These are phyloP conservation scores for Zingel zingel DNA, from an alignment of 2,113 vertebrate species.

Conservation along the genomic window DNA sequence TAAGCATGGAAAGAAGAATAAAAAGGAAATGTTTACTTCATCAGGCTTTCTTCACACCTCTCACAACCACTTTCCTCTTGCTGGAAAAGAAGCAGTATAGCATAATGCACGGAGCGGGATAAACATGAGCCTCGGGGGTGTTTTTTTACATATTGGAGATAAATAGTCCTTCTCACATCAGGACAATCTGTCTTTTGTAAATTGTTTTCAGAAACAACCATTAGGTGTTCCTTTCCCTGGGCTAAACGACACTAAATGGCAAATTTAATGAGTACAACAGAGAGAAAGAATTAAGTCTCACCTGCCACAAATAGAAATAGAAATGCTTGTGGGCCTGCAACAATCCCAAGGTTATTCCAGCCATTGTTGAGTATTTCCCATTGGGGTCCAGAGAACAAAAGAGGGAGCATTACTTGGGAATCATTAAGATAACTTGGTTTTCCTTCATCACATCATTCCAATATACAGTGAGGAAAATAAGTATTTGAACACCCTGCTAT, in stretches of 20 bases:
- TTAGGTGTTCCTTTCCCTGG: slow-evolving; percentile 29
- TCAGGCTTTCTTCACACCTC: slow-evolving; percentile 38
- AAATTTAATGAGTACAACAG: slow-evolving; percentile 40
- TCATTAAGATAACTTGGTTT: background rate
- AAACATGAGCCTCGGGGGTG: slow-evolving; percentile 44
- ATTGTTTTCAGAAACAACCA: slow-evolving; percentile 58
- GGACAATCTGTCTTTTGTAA: slow-evolving; percentile 47
- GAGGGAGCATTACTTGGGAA: background rate
- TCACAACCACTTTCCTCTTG: slow-evolving; percentile 38
- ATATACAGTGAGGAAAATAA: too few species aligned
- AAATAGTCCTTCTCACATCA: slow-evolving; percentile 44
- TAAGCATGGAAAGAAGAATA: slow-evolving; percentile 44
- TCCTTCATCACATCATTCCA: background rate
- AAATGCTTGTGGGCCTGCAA: background rate
- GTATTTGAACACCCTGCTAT: too few species aligned
- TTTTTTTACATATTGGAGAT: slow-evolving; percentile 42
- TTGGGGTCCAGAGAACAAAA: background rate
- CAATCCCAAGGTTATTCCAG: background rate
- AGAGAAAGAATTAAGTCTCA: background rate
- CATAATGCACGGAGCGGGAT: slow-evolving; percentile 24
- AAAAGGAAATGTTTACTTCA: slow-evolving; percentile 31
- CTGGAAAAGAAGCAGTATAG: slow-evolving; percentile 1
- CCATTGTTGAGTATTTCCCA: background rate
- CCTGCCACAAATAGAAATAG: slow-evolving; percentile 24
- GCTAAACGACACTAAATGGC: slow-evolving; percentile 57